Evolutionary conservation across 1,140 invertebrate species (phyloP).

Genomic region (Bombyx mandarina): DNA sequence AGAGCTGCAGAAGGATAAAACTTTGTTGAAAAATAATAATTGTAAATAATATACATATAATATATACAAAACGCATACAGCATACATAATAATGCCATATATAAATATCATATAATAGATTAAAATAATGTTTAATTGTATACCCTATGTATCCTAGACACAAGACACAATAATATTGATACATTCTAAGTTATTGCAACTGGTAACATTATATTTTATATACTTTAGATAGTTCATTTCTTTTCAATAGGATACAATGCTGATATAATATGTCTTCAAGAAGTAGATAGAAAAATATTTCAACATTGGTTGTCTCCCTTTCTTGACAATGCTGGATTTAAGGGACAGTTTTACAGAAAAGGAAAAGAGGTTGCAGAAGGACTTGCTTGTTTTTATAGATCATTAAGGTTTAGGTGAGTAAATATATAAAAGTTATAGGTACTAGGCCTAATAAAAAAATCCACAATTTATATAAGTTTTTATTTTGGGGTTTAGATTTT

Average conservation of each 20-base stretch:
- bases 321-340: conserved; percentile 71
- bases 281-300: conserved; percentile 89
- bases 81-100: too few relatives aligned
- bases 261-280: conserved; percentile 93
- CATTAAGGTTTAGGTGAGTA: conserved; percentile 73
- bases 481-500: not conserved
- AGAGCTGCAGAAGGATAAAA: too few relatives aligned
- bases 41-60: too few relatives aligned
- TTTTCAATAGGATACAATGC: conserved; percentile 83
- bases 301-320: conserved; percentile 78
- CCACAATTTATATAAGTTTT: not conserved
- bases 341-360: conserved; percentile 79
- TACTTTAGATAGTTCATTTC: not conserved
- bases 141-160: too few relatives aligned
- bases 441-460: not conserved
- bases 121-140: too few relatives aligned
- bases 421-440: not conserved
- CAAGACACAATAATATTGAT: too few relatives aligned
- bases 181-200: too few relatives aligned
- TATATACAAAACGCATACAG: too few relatives aligned
- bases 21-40: too few relatives aligned
- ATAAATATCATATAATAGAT: too few relatives aligned
- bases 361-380: conserved; percentile 84
- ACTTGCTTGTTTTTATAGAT: conserved; percentile 82
- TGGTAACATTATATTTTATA: too few relatives aligned